Percentiles rank a stretch among this genome's conserved stretches.
Conservation (phyloP, 2,113 vertebrate species). For the Myotis lucifugus region DNA sequence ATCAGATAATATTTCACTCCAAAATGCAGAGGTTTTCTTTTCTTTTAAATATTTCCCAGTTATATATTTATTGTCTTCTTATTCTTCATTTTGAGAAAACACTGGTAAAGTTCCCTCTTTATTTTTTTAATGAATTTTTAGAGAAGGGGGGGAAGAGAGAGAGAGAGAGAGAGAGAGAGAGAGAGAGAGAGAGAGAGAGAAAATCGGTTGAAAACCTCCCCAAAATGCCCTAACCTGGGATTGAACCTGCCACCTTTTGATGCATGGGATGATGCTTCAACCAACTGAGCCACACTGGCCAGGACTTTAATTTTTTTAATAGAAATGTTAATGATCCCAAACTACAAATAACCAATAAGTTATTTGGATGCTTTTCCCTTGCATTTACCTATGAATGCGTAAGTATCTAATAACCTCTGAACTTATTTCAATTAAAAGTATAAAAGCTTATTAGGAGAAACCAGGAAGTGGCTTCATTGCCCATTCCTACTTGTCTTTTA, state of each 20-base stretch:
- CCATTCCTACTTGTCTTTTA: neutral
- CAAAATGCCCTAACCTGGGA: neutral
- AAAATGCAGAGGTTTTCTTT: constrained; percentile 53
- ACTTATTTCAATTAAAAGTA: constrained; percentile 50
- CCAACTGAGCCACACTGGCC: neutral
- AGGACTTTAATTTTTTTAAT: neutral
- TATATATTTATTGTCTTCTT: constrained; percentile 33
- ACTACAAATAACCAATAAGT: neutral
- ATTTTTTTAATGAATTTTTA: neutral
- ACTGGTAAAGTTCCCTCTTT: neutral
- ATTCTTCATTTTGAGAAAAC: constrained; percentile 63
- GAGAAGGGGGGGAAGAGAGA: neutral
- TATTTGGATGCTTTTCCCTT: neutral
- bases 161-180: neutral
- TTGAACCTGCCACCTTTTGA: neutral
- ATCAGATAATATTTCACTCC: constrained; percentile 48
- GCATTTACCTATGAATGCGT: constrained; percentile 22
- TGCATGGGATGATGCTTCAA: neutral
- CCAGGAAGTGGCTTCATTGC: neutral
- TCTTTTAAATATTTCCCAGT: constrained; percentile 32
- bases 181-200: no score
- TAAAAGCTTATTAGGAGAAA: neutral
- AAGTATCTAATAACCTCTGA: neutral
- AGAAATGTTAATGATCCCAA: neutral
- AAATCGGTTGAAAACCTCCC: neutral